Conservation (phyloP, 2,797 vertebrate species). For the Sternotherus odoratus region DNA sequence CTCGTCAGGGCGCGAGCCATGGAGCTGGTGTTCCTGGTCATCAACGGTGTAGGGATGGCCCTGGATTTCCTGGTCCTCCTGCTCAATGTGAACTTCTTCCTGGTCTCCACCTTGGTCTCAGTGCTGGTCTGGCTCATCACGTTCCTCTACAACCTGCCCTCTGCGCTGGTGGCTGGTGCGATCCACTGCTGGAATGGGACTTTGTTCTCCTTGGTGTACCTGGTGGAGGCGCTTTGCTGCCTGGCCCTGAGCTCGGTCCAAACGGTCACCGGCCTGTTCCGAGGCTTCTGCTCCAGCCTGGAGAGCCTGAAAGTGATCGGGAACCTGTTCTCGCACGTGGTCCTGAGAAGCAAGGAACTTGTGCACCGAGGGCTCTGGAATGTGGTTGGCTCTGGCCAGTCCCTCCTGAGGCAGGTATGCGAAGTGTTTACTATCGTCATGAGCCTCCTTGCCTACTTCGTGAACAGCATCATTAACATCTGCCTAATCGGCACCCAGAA, state of each 20-base stretch:
- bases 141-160: constrained; percentile 85
- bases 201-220: constrained; percentile 75
- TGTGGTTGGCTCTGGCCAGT: constrained; percentile 80
- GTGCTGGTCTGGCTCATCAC: constrained; percentile 81
- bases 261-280: constrained; percentile 76
- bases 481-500: constrained; percentile 92
- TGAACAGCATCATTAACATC: constrained; percentile 93
- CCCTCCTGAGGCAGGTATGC: constrained; percentile 81
- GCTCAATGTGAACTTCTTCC: constrained; percentile 91
- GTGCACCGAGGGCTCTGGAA: constrained; percentile 85
- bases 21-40: constrained; percentile 77
- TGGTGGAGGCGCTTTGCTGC: constrained; percentile 76
- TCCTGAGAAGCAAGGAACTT: constrained; percentile 88
- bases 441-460: constrained; percentile 91
- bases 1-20: constrained; percentile 41
- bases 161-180: constrained; percentile 77
- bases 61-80: constrained; percentile 83
- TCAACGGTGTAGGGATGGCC: constrained; percentile 74
- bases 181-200: constrained; percentile 83
- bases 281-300: constrained; percentile 84
- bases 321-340: constrained; percentile 88
- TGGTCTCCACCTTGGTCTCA: constrained; percentile 89
- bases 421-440: constrained; percentile 88
- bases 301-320: constrained; percentile 92
- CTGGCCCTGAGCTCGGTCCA: constrained; percentile 74